Conservation (phyloP, 2,797 vertebrate species). For the Spea hammondii region DNA sequence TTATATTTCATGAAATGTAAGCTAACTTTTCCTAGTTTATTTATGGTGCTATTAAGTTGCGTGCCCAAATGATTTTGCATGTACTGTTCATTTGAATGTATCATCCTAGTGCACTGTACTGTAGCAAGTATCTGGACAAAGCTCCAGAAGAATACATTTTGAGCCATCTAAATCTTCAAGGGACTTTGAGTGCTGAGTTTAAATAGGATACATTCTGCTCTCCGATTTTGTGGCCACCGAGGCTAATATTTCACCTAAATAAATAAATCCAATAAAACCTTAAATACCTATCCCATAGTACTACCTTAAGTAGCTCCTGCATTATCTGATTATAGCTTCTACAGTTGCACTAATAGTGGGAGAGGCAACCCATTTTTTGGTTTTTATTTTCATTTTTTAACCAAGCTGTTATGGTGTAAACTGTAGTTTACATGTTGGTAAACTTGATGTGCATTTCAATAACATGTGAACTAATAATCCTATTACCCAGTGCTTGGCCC, state of each 20-base stretch:
- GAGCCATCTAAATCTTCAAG: neutral
- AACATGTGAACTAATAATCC: no score
- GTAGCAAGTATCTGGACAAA: neutral
- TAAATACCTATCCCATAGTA: no score
- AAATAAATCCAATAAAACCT: no score
- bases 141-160: neutral
- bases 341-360: no score
- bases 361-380: no score
- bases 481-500: no score
- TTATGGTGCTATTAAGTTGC: neutral
- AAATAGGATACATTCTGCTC: neutral
- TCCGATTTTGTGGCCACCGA: neutral
- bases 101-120: neutral
- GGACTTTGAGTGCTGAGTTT: slow-evolving; percentile 3
- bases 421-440: no score
- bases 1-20: slow-evolving; percentile 36
- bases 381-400: no score
- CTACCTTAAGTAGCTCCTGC: no score
- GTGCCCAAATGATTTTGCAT: neutral
- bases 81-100: neutral
- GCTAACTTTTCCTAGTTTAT: neutral
- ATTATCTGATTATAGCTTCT: no score
- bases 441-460: no score
- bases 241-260: neutral
- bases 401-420: no score